Conservation (phyloP, 2,797 vertebrate genomes). For the Champsocephalus esox region DNA sequence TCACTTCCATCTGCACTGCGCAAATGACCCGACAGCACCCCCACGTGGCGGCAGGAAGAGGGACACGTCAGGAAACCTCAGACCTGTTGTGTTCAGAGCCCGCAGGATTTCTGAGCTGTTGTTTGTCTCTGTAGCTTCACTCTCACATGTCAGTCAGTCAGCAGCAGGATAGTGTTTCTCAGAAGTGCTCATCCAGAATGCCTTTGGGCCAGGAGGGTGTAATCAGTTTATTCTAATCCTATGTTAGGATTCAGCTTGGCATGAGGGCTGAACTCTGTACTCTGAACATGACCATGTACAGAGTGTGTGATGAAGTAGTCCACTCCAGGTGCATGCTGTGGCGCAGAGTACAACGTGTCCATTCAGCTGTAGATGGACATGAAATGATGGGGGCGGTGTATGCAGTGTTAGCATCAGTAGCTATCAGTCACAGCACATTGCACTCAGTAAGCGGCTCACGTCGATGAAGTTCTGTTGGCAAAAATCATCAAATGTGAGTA, state of each 20-base stretch:
- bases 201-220: background rate
- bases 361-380: slow-evolving; percentile 19
- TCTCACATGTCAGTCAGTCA: slow-evolving; percentile 7
- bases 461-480: too few relatives aligned
- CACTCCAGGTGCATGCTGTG: background rate
- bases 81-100: background rate
- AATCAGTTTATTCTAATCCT: background rate
- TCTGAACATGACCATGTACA: background rate
- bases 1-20: background rate
- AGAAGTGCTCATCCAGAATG: slow-evolving; percentile 1
- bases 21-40: slow-evolving; percentile 6
- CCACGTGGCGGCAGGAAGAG: background rate
- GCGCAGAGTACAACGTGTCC: slow-evolving; percentile 25
- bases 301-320: too few relatives aligned
- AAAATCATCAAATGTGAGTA: too few relatives aligned
- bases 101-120: background rate
- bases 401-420: background rate
- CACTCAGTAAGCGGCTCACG: background rate
- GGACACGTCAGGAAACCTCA: background rate
- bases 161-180: background rate
- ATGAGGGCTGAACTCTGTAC: background rate
- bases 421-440: slow-evolving; percentile 10
- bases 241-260: background rate
- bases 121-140: slow-evolving; percentile 10
- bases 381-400: slow-evolving; percentile 3